Evolutionary conservation across 1,140 invertebrate genomes (phyloP).

Genomic region (Sinonovacula constricta): DNA sequence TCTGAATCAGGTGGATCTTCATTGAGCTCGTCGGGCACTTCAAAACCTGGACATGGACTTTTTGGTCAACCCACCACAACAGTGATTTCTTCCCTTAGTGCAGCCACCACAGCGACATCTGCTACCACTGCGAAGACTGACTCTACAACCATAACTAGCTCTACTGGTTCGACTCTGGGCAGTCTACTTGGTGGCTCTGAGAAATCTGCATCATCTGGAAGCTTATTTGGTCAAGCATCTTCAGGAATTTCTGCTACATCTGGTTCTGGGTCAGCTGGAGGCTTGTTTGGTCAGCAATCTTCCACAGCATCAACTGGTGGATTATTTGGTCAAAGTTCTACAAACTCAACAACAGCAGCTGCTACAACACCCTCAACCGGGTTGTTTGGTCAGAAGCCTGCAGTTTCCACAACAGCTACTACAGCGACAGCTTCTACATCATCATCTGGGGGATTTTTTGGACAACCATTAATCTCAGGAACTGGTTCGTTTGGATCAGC

Average conservation of each 20-base stretch:
- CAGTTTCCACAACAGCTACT: too few relatives aligned
- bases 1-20: too few relatives aligned
- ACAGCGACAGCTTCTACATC: too few relatives aligned
- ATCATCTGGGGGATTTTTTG: too few relatives aligned
- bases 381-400: constrained; percentile 8
- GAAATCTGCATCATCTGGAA: not conserved
- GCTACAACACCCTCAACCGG: not conserved
- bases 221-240: not conserved
- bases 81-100: constrained; percentile 9
- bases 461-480: too few relatives aligned
- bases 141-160: too few relatives aligned
- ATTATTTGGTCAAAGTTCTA: constrained; percentile 26
- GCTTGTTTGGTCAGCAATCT: not conserved
- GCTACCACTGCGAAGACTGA: too few relatives aligned
- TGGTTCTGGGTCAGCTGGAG: not conserved
- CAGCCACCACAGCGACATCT: too few relatives aligned
- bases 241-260: not conserved
- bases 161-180: too few relatives aligned
- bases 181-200: not conserved
- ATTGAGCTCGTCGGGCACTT: too few relatives aligned
- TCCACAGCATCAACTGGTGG: not conserved
- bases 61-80: too few relatives aligned
- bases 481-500: too few relatives aligned
- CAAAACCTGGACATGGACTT: not conserved
- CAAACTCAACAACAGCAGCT: not conserved